Base-by-base conservation (phyloP, 2,888 invertebrate species). In the Glaucopsyche alexis region DNA sequence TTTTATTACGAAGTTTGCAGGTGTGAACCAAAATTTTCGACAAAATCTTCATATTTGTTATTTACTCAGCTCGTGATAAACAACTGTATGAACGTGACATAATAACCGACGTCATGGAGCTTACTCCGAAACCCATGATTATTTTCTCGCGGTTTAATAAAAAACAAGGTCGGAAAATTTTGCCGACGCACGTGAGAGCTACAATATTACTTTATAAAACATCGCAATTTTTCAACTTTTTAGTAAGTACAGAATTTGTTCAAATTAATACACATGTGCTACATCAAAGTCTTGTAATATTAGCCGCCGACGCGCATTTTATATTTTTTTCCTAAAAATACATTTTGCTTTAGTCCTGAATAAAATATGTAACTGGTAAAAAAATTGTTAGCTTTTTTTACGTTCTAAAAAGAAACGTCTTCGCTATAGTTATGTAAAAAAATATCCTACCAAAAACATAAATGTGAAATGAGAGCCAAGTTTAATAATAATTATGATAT, bases 71-170 rank as follows among this genome's bases (percentile, higher is more conserved):
- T 64, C n/a, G 9, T 66, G 55, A 60, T 60, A 52, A 52, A 49
- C 47, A 69, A 55, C 60, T 47, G 66, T 66, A 66, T 16, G 66
- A n/a, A 66, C 66, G 66, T 66, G 66, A 66, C 66, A 66, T 42
- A 16, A 42, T 42, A 9, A 66, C 65, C 42, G 66, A 29, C 60
- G 29, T 6, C 29, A 38, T 13, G 60, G 5, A 38, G 60, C 60
- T 60, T 14, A 60, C 60, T 29, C 60, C 7, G 60, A 60, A 60
- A 38, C 14, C 38, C 60, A 38, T 60, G 13, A 60, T 38, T 60
- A 60, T 60, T 60, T 60, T 60, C 60, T 60, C 60, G 29, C 60
- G 38, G 13, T 60, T 60, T 60, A 60, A 60, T 60, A 60, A 60
- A 29, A 60, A 60, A 60, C 29, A 38, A 60, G 9, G 60, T 38